Evolutionary conservation across 2,113 vertebrate species (phyloP).

Genomic region (Pipra filicauda): DNA sequence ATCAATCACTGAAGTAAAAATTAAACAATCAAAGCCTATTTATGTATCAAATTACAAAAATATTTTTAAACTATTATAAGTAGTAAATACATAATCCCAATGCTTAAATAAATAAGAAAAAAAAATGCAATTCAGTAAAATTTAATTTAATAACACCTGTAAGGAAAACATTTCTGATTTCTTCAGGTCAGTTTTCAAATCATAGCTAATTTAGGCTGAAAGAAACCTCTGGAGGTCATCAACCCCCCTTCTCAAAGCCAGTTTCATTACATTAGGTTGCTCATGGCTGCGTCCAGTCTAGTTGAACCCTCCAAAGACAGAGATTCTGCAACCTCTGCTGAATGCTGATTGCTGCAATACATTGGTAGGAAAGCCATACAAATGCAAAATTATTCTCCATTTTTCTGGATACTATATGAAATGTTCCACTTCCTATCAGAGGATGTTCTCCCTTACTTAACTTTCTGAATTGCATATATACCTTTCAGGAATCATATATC

Average conservation of each 20-base stretch:
- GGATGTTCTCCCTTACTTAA: not conserved
- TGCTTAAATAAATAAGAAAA: not conserved
- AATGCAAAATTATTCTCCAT: not conserved
- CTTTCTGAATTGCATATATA: not conserved
- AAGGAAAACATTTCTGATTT: not conserved
- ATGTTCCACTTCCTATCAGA: not conserved
- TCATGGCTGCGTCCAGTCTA: fast-evolving
- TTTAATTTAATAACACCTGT: not conserved
- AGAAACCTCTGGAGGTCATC: not conserved
- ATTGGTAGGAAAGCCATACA: not conserved
- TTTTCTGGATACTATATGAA: not conserved
- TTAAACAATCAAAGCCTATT: not conserved
- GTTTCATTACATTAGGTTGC: not conserved
- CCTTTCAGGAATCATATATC: not conserved
- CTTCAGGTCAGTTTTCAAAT: not conserved
- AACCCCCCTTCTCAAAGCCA: not conserved
- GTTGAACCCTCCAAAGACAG: not conserved
- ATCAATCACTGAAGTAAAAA: not conserved
- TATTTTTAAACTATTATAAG: not conserved
- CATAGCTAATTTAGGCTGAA: not conserved
- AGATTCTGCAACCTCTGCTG: not conserved
- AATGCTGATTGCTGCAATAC: not conserved
- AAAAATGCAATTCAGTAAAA: not conserved
- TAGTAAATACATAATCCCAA: not conserved
- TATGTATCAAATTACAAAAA: not conserved